A percentile compares a stretch with the other conserved stretches of the same genome.
Evolutionary conservation across 2,113 vertebrate genomes (phyloP).

Genomic region (Micromys minutus): DNA sequence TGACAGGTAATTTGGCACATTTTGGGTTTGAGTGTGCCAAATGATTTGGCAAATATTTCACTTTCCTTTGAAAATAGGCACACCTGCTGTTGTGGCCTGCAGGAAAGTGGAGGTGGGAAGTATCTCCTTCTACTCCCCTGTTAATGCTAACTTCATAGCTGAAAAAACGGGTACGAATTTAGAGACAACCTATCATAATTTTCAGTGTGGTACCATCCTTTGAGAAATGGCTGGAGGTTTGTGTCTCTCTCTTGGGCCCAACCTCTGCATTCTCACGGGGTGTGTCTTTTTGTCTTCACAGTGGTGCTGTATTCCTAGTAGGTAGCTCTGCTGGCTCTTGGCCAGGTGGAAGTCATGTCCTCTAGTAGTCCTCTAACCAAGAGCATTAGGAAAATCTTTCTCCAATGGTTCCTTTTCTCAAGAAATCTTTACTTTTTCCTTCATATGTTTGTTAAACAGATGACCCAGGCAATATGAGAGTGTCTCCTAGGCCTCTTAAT

Average conservation of each 20-base stretch:
- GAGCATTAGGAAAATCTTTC: constrained; percentile 31
- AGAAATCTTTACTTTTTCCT: constrained; percentile 13
- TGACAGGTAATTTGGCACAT: constrained; percentile 86
- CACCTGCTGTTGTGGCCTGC: constrained; percentile 81
- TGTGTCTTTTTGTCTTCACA: neutral
- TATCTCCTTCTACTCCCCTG: neutral
- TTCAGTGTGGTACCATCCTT: constrained; percentile 30
- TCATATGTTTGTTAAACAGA: constrained; percentile 31
- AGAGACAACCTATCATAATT: neutral
- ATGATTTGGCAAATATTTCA: constrained; percentile 85
- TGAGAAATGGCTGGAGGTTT: neutral
- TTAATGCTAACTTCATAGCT: constrained; percentile 69
- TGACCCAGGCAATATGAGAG: neutral
- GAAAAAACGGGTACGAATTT: constrained; percentile 14
- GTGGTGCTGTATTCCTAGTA: neutral
- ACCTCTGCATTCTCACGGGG: neutral
- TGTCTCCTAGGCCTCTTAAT: constrained; percentile 7
- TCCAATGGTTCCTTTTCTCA: constrained; percentile 31
- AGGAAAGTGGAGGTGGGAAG: constrained; percentile 59
- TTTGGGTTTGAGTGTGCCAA: constrained; percentile 83
- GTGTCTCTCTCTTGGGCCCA: constrained; percentile 6
- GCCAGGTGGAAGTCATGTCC: constrained; percentile 1
- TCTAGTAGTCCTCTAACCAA: constrained; percentile 36
- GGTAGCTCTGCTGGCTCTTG: constrained; percentile 18
- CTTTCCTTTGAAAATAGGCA: constrained; percentile 83